Evolutionary conservation across 2,797 vertebrate species (phyloP).

Genomic region (Bovichtus variegatus): DNA sequence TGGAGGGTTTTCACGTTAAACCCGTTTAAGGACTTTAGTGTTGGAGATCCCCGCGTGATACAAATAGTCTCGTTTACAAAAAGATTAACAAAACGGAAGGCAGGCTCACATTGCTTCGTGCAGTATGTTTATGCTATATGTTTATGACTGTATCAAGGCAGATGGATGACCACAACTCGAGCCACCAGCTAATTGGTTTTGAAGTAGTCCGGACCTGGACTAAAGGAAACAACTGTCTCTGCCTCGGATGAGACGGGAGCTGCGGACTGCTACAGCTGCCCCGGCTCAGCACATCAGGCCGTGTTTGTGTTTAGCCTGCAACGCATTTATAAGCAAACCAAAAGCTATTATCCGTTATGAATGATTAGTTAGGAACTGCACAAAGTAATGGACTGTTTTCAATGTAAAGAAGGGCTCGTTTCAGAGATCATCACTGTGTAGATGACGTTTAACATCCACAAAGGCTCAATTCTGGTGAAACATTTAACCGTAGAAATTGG

Average conservation of each 20-base stretch:
- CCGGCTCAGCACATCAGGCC: constrained; percentile 49
- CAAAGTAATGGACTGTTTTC: constrained; percentile 16
- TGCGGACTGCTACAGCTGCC: constrained; percentile 63
- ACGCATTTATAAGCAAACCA: constrained; percentile 81
- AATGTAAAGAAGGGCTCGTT: constrained; percentile 40
- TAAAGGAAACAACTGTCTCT: constrained; percentile 74
- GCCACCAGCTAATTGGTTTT: constrained; percentile 79
- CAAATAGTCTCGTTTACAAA: constrained; percentile 53
- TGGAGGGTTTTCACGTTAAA: constrained; percentile 65
- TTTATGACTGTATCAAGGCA: constrained; percentile 74
- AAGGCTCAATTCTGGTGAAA: not conserved
- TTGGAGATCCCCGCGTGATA: constrained; percentile 55
- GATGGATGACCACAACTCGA: constrained; percentile 67
- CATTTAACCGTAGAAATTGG: not conserved
- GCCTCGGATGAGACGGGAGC: constrained; percentile 55
- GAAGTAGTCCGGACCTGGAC: constrained; percentile 66
- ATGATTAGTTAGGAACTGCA: constrained; percentile 48
- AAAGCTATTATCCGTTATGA: constrained; percentile 73
- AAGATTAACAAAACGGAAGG: constrained; percentile 44
- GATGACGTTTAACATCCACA: not conserved
- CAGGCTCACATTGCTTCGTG: constrained; percentile 38
- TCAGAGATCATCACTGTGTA: not conserved
- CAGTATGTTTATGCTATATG: constrained; percentile 74
- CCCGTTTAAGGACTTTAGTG: constrained; percentile 72
- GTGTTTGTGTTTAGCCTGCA: constrained; percentile 77